Evolutionary conservation across 2,888 invertebrate species (phyloP), one percentile per base, ranked within the genome.

Genomic region (Opisthograptis luteolata): DNA sequence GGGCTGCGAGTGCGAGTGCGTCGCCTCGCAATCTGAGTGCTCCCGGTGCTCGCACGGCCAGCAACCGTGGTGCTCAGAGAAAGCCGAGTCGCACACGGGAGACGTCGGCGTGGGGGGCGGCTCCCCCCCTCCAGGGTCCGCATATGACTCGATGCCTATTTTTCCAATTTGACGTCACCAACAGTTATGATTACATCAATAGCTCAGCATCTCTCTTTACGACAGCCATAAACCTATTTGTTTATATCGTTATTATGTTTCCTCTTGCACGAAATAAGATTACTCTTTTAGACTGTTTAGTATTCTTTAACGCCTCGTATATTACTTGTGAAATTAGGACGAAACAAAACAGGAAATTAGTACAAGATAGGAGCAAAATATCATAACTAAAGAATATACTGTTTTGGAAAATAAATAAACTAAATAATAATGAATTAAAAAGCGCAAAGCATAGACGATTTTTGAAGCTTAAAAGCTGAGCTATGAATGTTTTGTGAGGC

Each of bases 401-500:
- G 32, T 67, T 64, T 70, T 67, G 71, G 63, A 76, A 79, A 73
- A 73, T 62, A 78, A 78, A 77, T 74, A 79, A 78, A 78, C 58
- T 75, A 78, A 76, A 74, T 73, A 79, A 73, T 73, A 78, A 75
- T 70, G 78, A 74, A 76, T 78, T 77, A 87, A 87, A 60, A 89
- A 90, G 89, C 88, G 79, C 75, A 80, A 88, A 88, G 87, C 87
- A 82, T 81, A 84, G 81, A 84, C 79, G 79, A 73, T 66, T 74
- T 78, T 81, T 79, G 70, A 84, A 86, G 87, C 86, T 85, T 77
- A 75, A 76, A 77, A 79, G 81, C 76, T 82, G 87, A 89, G 89
- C 90, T 86, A 89, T 87, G 90, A 89, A 89, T 90, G 89, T 89
- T 75, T 84, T 79, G 90, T 87, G 90, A 90, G 89, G 89, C 90